phyloP scores from a whole-genome alignment of 2,113 vertebrate species.

The Pitta sordida region DNA sequence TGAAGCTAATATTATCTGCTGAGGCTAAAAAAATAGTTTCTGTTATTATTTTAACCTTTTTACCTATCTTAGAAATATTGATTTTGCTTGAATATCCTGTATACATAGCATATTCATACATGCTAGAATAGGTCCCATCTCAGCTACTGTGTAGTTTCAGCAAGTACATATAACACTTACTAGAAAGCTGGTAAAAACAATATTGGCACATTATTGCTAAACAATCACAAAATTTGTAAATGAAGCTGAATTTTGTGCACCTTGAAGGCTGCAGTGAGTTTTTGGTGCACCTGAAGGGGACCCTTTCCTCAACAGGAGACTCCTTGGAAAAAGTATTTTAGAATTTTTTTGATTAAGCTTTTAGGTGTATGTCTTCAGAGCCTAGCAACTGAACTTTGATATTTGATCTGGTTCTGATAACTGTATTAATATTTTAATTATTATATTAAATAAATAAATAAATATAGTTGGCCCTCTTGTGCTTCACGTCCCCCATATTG shows the following conservation, averaged over 20 bases:
- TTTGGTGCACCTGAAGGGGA: neutral
- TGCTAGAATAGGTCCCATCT: neutral
- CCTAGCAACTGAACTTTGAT: neutral
- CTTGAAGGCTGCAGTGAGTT: neutral
- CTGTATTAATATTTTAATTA: neutral
- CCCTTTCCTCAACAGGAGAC: neutral
- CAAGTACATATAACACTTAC: neutral
- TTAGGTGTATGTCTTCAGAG: neutral
- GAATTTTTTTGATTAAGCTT: neutral
- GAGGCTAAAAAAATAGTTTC: neutral
- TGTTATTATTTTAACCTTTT: neutral
- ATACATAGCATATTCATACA: neutral
- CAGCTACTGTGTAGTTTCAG: neutral
- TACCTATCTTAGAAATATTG: neutral
- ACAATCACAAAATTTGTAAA: neutral
- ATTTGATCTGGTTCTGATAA: neutral
- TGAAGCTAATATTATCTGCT: neutral
- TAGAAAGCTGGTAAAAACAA: neutral
- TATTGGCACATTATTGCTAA: neutral
- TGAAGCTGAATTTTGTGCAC: neutral
- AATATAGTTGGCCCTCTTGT: no score
- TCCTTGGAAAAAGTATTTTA: neutral
- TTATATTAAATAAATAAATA: neutral
- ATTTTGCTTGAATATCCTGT: neutral
- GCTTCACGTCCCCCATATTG: no score